Evolutionary conservation across 2,797 vertebrate genomes (phyloP).

Genomic region (Capromys pilorides): DNA sequence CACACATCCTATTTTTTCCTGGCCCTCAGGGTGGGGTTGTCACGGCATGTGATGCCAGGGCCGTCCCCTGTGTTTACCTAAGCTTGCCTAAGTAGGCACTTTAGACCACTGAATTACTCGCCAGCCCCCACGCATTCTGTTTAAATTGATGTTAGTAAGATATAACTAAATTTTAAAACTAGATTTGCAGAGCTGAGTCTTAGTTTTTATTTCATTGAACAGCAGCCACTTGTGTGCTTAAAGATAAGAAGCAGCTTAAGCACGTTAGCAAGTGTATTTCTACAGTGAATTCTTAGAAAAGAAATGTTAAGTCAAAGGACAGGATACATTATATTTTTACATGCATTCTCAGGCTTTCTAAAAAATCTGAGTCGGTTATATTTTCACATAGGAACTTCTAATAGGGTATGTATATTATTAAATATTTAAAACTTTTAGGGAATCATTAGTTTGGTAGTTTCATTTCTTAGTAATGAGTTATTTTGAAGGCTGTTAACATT

Average conservation of each 20-base stretch:
- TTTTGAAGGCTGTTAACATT: conserved; percentile 11
- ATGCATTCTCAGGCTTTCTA: neutral
- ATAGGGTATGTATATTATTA: neutral
- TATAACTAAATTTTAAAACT: conserved; percentile 1
- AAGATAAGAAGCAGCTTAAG: neutral
- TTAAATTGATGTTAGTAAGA: neutral
- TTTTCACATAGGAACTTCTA: neutral
- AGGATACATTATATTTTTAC: neutral
- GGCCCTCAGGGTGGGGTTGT: too few relatives aligned
- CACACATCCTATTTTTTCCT: neutral
- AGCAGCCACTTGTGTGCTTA: neutral
- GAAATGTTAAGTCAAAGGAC: neutral
- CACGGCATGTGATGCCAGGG: too few relatives aligned
- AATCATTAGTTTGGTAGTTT: neutral
- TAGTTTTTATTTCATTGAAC: neutral
- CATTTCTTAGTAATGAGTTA: conserved; percentile 14
- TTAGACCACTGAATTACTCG: too few relatives aligned
- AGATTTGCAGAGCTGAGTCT: neutral
- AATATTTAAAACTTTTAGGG: neutral
- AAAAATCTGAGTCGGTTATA: neutral
- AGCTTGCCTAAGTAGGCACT: too few relatives aligned
- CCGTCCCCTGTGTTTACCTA: too few relatives aligned
- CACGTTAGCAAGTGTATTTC: neutral
- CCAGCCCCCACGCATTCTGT: neutral
- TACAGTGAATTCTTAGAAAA: conserved; percentile 12